These are phyloP conservation scores for Paramormyrops hopkinsi DNA, from an alignment of 2,797 vertebrate species.

Conservation along the genomic window DNA sequence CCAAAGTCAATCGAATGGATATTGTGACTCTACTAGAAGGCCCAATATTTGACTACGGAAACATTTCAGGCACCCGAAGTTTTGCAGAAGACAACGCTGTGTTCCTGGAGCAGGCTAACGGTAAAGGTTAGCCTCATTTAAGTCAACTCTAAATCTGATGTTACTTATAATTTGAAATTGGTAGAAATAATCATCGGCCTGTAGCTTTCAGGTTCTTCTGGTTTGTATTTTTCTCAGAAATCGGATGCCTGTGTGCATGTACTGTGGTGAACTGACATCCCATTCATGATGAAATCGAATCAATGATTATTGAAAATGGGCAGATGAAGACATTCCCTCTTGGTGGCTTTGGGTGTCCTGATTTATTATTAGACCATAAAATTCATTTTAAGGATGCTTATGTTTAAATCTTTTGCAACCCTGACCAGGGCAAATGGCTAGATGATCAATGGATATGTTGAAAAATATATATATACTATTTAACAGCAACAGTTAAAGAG, in stretches of 20 bases:
- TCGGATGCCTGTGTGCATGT: background rate
- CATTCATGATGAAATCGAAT: background rate
- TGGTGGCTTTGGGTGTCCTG: background rate
- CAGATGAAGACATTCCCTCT: background rate
- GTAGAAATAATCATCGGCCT: background rate
- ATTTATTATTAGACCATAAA: background rate
- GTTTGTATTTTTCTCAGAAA: background rate
- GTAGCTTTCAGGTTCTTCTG: background rate
- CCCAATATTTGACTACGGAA: constrained; percentile 99
- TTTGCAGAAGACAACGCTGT: constrained; percentile 98
- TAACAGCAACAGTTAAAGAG: background rate
- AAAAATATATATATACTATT: background rate
- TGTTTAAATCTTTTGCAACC: background rate
- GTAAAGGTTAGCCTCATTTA: constrained; percentile 82
- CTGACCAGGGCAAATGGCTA: background rate
- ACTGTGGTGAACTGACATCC: background rate
- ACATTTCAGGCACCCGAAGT: constrained; percentile 99
- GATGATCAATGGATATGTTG: background rate
- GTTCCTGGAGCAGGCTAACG: constrained; percentile 96
- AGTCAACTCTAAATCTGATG: constrained; percentile 63
- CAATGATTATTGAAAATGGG: background rate
- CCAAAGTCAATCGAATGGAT: constrained; percentile 99
- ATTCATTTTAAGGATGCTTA: background rate
- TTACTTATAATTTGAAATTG: constrained; percentile 48
- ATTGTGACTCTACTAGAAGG: constrained; percentile 99